Percentiles rank a stretch among this genome's conserved stretches.
Conservation (phyloP, 2,888 invertebrate species). For the Phytoseiulus persimilis region DNA sequence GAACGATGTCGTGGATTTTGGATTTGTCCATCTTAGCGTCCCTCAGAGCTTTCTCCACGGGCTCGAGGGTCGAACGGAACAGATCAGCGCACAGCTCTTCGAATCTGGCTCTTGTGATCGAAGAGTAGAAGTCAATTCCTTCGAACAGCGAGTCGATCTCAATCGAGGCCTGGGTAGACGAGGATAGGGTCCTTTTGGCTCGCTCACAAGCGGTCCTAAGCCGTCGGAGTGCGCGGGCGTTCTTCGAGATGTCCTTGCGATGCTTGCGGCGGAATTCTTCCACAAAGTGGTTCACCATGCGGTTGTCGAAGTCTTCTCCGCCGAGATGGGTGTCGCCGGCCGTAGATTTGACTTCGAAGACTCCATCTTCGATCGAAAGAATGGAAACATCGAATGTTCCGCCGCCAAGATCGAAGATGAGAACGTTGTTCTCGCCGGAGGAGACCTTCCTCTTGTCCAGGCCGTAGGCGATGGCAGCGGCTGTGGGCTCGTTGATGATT, state of each 20-base stretch:
- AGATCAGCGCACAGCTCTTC: constrained; percentile 66
- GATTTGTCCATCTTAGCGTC: constrained; percentile 71
- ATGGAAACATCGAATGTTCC: constrained; percentile 53
- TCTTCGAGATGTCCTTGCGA: constrained; percentile 56
- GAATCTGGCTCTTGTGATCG: constrained; percentile 58
- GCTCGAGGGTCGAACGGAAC: constrained; percentile 64
- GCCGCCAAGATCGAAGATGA: constrained; percentile 57
- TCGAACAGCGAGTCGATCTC: constrained; percentile 46
- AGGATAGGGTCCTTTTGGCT: constrained; percentile 67
- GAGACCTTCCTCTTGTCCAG: constrained; percentile 43
- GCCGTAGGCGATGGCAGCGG: constrained; percentile 45
- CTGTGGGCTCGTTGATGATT: constrained; percentile 51
- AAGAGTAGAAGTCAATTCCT: constrained; percentile 46
- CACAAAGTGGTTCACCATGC: constrained; percentile 59
- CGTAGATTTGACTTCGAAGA: constrained; percentile 71
- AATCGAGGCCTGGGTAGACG: constrained; percentile 61
- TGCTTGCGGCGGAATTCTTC: constrained; percentile 62
- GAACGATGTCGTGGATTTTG: constrained; percentile 67
- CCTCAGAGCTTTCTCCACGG: constrained; percentile 67
- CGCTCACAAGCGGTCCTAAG: constrained; percentile 67
- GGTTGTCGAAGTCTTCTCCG: constrained; percentile 60
- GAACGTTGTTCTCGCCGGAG: constrained; percentile 54
- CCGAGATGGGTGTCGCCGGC: constrained; percentile 77
- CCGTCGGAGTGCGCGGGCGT: constrained; percentile 43
- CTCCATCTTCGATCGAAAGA: constrained; percentile 54